phyloP scores from a whole-genome alignment of 2,797 vertebrate species.

The Chaetophractus vellerosus region DNA sequence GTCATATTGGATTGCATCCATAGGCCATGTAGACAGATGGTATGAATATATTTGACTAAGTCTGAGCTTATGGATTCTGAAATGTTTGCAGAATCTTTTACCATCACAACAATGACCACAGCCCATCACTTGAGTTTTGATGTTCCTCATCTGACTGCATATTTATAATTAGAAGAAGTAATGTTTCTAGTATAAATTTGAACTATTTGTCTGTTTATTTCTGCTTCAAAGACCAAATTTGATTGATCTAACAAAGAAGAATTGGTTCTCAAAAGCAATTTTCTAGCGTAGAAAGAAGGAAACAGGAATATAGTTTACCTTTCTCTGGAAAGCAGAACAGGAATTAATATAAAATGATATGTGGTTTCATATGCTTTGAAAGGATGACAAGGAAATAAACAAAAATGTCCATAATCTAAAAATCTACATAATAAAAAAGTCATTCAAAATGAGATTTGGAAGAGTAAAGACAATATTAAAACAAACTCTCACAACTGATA shows the following conservation, averaged over 20 bases:
- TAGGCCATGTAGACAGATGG: constrained; percentile 57
- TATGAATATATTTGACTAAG: constrained; percentile 50
- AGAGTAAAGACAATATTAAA: constrained; percentile 62
- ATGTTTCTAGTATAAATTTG: constrained; percentile 51
- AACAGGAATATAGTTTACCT: constrained; percentile 18
- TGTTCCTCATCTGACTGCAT: constrained; percentile 51
- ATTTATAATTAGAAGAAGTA: constrained; percentile 70
- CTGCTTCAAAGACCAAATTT: constrained; percentile 51
- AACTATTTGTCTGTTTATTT: constrained; percentile 43
- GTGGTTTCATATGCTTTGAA: constrained; percentile 7
- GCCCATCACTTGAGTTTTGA: constrained; percentile 46
- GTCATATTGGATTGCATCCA: constrained; percentile 39
- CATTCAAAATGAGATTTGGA: constrained; percentile 50
- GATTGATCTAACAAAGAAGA: constrained; percentile 67
- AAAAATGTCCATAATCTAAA: constrained; percentile 63
- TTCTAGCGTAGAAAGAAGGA: neutral
- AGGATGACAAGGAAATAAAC: constrained; percentile 58
- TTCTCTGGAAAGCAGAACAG: constrained; percentile 65
- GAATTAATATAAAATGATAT: constrained; percentile 41
- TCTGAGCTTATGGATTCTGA: constrained; percentile 64
- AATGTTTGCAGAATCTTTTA: constrained; percentile 77
- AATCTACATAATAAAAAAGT: constrained; percentile 13
- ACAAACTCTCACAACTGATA: constrained; percentile 23
- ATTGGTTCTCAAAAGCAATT: constrained; percentile 50
- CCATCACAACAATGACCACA: constrained; percentile 59